These are phyloP conservation scores for Euwallacea fornicatus DNA, from an alignment of 1,140 invertebrate genomes.

Conservation along the genomic window DNA sequence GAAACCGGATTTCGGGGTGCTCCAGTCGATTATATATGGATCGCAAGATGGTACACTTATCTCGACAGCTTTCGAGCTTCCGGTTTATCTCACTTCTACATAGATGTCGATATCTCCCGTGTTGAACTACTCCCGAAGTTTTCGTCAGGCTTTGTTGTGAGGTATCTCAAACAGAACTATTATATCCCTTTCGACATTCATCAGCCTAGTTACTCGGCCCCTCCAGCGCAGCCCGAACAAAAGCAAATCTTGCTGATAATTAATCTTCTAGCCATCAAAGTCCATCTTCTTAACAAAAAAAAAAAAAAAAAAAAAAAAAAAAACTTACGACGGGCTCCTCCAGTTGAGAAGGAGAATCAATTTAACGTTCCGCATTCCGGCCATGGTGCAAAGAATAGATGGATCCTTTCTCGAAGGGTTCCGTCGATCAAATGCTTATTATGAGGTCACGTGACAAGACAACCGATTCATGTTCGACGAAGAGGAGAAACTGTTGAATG, in stretches of 20 bases:
- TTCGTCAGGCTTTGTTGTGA: no score
- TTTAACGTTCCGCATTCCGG: conserved; percentile 22
- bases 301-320: background rate
- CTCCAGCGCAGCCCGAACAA: background rate
- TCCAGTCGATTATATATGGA: no score
- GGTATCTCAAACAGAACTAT: no score
- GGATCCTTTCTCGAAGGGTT: background rate
- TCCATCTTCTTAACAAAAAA: background rate
- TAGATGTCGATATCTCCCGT: no score
- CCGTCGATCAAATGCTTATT: background rate
- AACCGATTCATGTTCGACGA: background rate
- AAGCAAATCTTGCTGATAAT: background rate
- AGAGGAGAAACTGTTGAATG: conserved; percentile 22
- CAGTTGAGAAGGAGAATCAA: background rate
- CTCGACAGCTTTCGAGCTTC: no score
- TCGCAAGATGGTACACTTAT: no score
- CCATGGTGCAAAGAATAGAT: conserved; percentile 8
- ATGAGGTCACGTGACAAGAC: conserved; percentile 6
- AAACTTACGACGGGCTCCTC: background rate
- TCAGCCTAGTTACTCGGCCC: no score
- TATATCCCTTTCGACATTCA: no score
- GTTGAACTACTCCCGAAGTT: no score
- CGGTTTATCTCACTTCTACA: no score
- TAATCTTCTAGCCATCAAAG: background rate
- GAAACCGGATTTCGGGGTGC: no score